Conservation (phyloP, 2,113 vertebrate genomes). For the Vulpes vulpes region DNA sequence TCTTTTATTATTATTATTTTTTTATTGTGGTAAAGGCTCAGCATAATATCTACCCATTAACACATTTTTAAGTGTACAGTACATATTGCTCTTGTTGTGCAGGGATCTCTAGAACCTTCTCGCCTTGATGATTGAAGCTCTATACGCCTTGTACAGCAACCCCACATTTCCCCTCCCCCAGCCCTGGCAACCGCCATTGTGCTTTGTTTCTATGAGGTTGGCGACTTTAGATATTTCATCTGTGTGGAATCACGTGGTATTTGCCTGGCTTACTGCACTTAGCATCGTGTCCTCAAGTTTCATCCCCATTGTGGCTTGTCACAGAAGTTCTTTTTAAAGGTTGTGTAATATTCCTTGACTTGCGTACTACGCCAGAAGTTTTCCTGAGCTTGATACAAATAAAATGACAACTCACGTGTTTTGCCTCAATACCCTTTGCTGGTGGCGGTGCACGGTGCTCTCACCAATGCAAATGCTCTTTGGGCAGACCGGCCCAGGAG, state of each 20-base stretch:
- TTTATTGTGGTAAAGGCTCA: background rate
- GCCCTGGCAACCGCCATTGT: background rate
- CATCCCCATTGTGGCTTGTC: background rate
- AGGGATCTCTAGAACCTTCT: background rate
- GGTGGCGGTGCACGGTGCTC: background rate
- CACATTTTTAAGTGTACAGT: background rate
- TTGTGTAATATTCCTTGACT: background rate
- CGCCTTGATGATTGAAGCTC: background rate
- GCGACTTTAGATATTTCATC: background rate
- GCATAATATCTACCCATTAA: background rate
- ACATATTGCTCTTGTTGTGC: background rate
- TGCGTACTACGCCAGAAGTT: background rate
- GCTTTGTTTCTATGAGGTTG: background rate
- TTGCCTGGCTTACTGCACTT: background rate
- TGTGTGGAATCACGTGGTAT: background rate
- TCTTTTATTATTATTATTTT: background rate
- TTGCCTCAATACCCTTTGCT: background rate
- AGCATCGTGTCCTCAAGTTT: background rate
- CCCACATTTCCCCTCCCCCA: too few relatives aligned
- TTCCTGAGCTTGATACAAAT: conserved; percentile 6
- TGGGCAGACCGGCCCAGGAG: background rate
- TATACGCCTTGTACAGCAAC: background rate
- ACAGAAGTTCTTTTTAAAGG: background rate
- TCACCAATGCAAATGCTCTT: background rate
- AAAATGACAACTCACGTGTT: background rate